Conservation (phyloP, 1,140 invertebrate species). For the Batillaria attramentaria region DNA sequence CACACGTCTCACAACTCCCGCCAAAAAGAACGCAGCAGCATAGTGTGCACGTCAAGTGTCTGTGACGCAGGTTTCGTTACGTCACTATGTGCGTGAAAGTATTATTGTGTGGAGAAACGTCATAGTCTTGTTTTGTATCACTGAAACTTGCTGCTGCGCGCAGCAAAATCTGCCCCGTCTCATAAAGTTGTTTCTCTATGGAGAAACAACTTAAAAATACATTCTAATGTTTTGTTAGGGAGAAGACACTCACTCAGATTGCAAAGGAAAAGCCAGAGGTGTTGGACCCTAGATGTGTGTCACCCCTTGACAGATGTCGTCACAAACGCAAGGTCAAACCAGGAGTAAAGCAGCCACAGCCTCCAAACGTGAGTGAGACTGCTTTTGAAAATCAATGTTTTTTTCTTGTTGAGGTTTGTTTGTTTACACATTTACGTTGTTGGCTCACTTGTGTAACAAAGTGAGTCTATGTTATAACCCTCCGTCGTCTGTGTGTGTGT, state of each 20-base stretch:
- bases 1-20: too few relatives aligned
- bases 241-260: constrained; percentile 39
- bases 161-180: too few relatives aligned
- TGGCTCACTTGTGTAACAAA: neutral
- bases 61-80: too few relatives aligned
- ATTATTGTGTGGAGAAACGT: too few relatives aligned
- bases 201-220: neutral
- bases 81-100: too few relatives aligned
- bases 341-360: constrained; percentile 17
- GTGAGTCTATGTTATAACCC: neutral
- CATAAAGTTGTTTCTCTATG: too few relatives aligned
- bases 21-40: too few relatives aligned
- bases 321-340: constrained; percentile 47
- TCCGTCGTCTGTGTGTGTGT: neutral
- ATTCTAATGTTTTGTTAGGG: constrained; percentile 43
- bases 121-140: too few relatives aligned
- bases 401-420: neutral
- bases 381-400: too few relatives aligned
- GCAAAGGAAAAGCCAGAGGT: constrained; percentile 40
- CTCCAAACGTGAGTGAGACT: constrained; percentile 9
- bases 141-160: too few relatives aligned
- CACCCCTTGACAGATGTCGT: constrained; percentile 64
- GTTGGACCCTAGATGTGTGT: constrained; percentile 62
- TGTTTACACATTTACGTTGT: neutral
- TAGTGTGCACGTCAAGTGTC: too few relatives aligned